Evolutionary conservation across 2,797 vertebrate species (phyloP).

Genomic region (Hydrocynus forskahlii): DNA sequence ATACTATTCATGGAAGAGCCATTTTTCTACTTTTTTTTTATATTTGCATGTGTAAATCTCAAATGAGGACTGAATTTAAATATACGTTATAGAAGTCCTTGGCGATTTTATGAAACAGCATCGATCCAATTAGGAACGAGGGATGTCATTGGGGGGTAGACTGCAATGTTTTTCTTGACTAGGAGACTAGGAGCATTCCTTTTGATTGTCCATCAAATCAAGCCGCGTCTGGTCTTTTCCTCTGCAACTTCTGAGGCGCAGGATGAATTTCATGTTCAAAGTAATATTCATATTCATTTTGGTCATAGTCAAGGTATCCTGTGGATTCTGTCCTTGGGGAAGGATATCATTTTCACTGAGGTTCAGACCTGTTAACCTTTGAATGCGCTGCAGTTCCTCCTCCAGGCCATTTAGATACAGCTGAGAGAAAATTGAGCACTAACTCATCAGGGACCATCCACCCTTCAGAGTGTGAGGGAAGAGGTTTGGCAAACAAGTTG

Average conservation of each 20-base stretch:
- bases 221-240: not conserved
- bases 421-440: constrained; percentile 60
- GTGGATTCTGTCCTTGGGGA: constrained; percentile 58
- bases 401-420: constrained; percentile 54
- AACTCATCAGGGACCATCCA: constrained; percentile 53
- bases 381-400: constrained; percentile 54
- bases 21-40: not conserved
- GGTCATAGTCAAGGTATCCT: constrained; percentile 48
- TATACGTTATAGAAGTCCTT: not conserved
- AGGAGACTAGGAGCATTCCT: not conserved
- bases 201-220: not conserved
- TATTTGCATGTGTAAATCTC: not conserved
- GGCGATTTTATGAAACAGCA: not conserved
- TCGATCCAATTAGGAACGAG: not conserved
- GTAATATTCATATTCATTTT: constrained; percentile 55
- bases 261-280: constrained; percentile 40
- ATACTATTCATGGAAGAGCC: not conserved
- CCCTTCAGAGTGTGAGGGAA: constrained; percentile 26
- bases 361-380: constrained; percentile 57
- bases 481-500: constrained; percentile 47
- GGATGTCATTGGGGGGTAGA: not conserved
- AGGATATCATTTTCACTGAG: constrained; percentile 50
- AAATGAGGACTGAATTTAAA: not conserved
- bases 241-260: constrained; percentile 11
- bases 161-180: not conserved